Evolutionary conservation across 2,797 vertebrate species (phyloP), one percentile per base, ranked within the genome.

Genomic region (Tokudaia tokunoshimensis): DNA sequence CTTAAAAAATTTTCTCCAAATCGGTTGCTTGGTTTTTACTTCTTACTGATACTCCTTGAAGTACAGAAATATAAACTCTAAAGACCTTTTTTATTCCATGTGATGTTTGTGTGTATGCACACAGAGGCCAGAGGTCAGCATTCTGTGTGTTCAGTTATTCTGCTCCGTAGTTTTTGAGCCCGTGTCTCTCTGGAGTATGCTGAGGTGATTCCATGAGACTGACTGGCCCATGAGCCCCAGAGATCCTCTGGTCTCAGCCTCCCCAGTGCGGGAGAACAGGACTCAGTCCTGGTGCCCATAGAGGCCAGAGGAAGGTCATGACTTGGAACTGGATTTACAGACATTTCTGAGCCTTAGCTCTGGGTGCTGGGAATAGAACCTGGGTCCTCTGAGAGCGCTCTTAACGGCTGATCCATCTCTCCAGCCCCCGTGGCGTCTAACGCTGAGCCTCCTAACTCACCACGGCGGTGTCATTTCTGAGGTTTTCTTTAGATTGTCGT

Each of bases 381-480:
- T 50, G 29, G 31, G 61, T 22, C 31, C 34, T 24, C 44, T 50
- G 83, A 52, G 29, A 84, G 80, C 5, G 31, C 44, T 67, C 83
- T 8, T 85, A 50, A 24, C 44, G 0, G 1, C 83, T 14, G 31
- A 67, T 29, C 44, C 44, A 22, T 50, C 61, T 67, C 41, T 47
- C 29, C 61, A 34, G 29, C 29, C 12, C 44, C 31, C 29, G 2
- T 31, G 44, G 82, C 61, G 14, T 67, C 9, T 24, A 47, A 22
- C 61, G 50, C 29, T 2, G 11, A 65, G 61, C 20, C 82, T 50
- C 41, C 82, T 65, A 67, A 84, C 29, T 44, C 41, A 44, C 2
- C 4, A 47, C 6, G 17, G 7, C n/a, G 31, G 29, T 34, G 17
- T 20, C 0, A 0, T 10, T 65, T 4, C 4, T 85, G 29, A 63